Conservation (phyloP, 2,113 vertebrate genomes). For the Bagarius yarrelli region DNA sequence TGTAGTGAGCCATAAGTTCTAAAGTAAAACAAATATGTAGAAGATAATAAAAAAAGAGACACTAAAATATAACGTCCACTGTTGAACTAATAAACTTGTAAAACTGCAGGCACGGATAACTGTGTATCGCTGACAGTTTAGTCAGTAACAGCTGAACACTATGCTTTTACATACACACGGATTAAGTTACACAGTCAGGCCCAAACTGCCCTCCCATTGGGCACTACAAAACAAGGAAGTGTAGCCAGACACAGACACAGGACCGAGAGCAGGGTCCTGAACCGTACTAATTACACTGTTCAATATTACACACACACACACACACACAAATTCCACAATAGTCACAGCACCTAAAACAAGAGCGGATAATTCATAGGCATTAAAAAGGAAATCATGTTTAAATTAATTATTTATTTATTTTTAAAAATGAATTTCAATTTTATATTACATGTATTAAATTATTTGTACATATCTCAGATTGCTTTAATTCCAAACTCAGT, state of each 20-base stretch:
- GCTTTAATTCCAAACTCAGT: background rate
- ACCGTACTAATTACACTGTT: constrained; percentile 4
- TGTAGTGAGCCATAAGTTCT: background rate
- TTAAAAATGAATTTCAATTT: too few species aligned
- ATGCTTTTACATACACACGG: constrained; percentile 45
- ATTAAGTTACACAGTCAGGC: constrained; percentile 59
- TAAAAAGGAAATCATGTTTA: background rate
- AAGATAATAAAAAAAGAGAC: background rate
- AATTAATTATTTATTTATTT: too few species aligned
- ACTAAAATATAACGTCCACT: background rate
- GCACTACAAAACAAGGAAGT: constrained; percentile 43
- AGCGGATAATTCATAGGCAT: background rate
- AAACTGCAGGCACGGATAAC: constrained; percentile 39
- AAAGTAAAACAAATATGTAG: background rate
- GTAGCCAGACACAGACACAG: constrained; percentile 28
- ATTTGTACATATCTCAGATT: too few species aligned
- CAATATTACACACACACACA: background rate
- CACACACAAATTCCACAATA: background rate
- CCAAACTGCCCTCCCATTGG: constrained; percentile 55
- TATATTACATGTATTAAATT: too few species aligned
- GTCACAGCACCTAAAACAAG: background rate
- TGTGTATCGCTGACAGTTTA: constrained; percentile 59
- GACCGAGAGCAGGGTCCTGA: constrained; percentile 4
- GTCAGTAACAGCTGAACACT: constrained; percentile 63
- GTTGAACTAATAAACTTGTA: constrained; percentile 17